phyloP scores from a whole-genome alignment of 2,888 invertebrate genomes.

The Andricus quercusramuli region DNA sequence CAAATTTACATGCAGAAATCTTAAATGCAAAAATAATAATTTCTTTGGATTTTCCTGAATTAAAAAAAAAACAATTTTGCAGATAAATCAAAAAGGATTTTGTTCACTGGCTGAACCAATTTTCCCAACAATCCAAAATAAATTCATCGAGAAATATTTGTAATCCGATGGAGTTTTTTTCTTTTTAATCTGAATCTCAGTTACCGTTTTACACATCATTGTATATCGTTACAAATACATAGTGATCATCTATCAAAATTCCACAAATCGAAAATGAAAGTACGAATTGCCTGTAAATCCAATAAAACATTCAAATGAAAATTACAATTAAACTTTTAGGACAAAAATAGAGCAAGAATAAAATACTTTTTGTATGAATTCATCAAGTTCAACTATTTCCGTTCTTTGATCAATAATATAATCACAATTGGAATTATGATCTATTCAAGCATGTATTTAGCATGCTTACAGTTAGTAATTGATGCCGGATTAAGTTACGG shows the following conservation, averaged over 20 bases:
- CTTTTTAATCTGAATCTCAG: neutral
- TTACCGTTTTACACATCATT: neutral
- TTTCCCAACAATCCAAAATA: neutral
- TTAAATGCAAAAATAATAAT: neutral
- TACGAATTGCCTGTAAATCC: neutral
- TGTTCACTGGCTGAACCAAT: neutral
- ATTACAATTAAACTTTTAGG: neutral
- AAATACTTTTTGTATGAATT: neutral
- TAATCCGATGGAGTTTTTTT: neutral
- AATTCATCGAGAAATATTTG: neutral
- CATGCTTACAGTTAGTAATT: neutral
- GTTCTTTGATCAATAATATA: neutral
- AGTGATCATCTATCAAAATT: neutral
- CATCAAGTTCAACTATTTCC: neutral
- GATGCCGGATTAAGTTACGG: neutral
- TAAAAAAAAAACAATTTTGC: neutral
- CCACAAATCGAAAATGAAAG: neutral
- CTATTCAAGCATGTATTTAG: slow-evolving; percentile 16
- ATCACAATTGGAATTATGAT: slow-evolving; percentile 11
- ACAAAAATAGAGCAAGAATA: neutral
- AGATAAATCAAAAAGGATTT: neutral
- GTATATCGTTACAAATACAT: neutral
- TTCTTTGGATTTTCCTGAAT: neutral
- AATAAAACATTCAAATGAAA: neutral
- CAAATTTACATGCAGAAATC: neutral